Conservation (phyloP, 2,888 invertebrate genomes). For the Elmis aenea region DNA sequence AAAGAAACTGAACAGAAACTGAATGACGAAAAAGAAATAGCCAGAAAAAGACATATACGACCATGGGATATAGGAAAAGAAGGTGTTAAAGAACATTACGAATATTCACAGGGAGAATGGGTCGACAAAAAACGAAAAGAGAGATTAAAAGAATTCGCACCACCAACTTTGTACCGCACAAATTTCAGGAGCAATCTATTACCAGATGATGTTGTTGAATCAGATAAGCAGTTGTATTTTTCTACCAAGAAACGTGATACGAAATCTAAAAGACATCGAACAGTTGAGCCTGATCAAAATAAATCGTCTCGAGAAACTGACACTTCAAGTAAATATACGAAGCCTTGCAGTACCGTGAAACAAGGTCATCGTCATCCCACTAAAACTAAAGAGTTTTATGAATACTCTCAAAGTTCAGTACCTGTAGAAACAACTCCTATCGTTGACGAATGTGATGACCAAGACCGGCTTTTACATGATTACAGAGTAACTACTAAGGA, state of each 20-base stretch:
- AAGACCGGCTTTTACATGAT: constrained; percentile 24
- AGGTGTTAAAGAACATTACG: constrained; percentile 51
- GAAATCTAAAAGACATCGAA: constrained; percentile 1
- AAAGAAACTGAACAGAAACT: constrained; percentile 41
- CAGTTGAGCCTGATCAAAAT: neutral
- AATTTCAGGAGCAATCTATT: constrained; percentile 21
- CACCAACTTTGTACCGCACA: constrained; percentile 44
- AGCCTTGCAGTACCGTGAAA: no score
- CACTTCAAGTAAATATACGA: no score
- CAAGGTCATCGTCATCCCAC: constrained; percentile 9
- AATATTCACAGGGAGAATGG: constrained; percentile 74
- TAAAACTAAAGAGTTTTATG: constrained; percentile 5
- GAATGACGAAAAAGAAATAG: constrained; percentile 49
- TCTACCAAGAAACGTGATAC: constrained; percentile 31
- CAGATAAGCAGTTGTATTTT: constrained; percentile 35
- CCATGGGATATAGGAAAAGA: constrained; percentile 73
- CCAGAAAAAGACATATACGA: constrained; percentile 54
- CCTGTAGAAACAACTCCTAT: constrained; percentile 26
- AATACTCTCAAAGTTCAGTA: neutral
- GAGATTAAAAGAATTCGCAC: constrained; percentile 74
- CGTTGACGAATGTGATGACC: constrained; percentile 28
- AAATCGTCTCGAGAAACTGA: no score
- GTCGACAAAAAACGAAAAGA: constrained; percentile 68
- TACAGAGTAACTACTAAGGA: constrained; percentile 8
- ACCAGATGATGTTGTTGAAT: constrained; percentile 10